Evolutionary conservation across 2,888 invertebrate species (phyloP).

Genomic region (Beris morrisii): DNA sequence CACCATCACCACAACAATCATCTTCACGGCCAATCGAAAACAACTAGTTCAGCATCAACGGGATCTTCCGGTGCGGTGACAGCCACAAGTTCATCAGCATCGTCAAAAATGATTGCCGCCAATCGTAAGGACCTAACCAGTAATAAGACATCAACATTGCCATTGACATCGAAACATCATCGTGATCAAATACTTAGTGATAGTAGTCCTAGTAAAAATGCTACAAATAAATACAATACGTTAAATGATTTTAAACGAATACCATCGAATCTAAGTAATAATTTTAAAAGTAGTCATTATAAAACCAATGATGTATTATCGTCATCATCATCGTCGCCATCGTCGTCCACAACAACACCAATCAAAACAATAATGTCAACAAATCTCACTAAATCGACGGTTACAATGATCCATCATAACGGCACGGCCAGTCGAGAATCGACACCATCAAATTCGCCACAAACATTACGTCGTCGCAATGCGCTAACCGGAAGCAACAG

Average conservation of each 20-base stretch:
- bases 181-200: conserved; percentile 36
- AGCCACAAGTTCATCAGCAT: conserved; percentile 32
- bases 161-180: conserved; percentile 38
- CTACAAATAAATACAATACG: conserved; percentile 37
- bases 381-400: conserved; percentile 2
- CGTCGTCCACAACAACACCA: conserved; percentile 22
- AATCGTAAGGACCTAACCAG: conserved; percentile 12
- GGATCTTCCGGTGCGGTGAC: conserved; percentile 32
- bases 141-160: conserved; percentile 34
- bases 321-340: conserved; percentile 26
- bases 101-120: conserved; percentile 33
- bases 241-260: conserved; percentile 38
- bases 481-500: conserved; percentile 21
- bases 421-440: conserved; percentile 33
- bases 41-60: conserved; percentile 43
- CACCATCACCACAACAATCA: conserved; percentile 40
- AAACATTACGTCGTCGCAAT: conserved; percentile 31
- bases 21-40: conserved; percentile 42
- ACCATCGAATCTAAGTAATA: conserved; percentile 32
- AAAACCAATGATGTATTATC: conserved; percentile 23
- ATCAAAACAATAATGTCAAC: conserved; percentile 10
- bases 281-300: conserved; percentile 36
- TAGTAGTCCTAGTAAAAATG: conserved; percentile 31
- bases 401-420: conserved; percentile 22
- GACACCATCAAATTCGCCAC: conserved; percentile 36